Evolutionary conservation across 2,888 invertebrate genomes (phyloP), one percentile per base, ranked within the genome.

Genomic region (Cheilosia urbana): DNA sequence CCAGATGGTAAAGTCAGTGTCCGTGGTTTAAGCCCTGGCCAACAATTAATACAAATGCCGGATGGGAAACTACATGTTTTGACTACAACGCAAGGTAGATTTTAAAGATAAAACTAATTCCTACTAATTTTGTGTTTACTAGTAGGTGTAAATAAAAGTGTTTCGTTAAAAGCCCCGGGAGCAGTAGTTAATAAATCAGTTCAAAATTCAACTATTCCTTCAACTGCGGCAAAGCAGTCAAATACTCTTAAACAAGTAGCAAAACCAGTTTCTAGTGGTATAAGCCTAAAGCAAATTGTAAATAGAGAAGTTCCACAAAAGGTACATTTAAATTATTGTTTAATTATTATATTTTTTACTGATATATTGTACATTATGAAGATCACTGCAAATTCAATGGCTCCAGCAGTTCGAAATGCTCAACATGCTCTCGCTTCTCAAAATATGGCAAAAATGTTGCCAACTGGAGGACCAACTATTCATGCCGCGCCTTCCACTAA

Each of bases 1-100:
- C 96, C 97, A 0, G 97, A 98, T 92, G 98, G 98, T 27, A 97
- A 98, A 92, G 93, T 98, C 17, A 97, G 98, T 89, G 98, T 98
- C 1, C 95, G 97, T 81, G 98, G 98, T 0, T 93, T 98, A 9
- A 94, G 97, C 92, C 97, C 98, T 57, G 98, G 98, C 69, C 98
- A 98, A 90, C 98, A 98, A 90, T 93, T 98, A 73, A 95, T 98
- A 53, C 97, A 98, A 91, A 96, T 98, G 94, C 96, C 98, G 0
- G 98, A 98, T 91, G 98, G 98, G 0, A 97, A 97, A 91, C 93
- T 98, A 27, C 98, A 98, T 90, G 95, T 98, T 19, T 93, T 94
- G 55, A 92, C 93, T 9, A 91, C 93, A 24, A 93, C 94, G 17
- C 91, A 93, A 80, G 89, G 88, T 89, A 83, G 42, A n/a, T 5